These are phyloP conservation scores for Prionailurus viverrinus DNA, from an alignment of 2,113 vertebrate genomes.

Conservation along the genomic window DNA sequence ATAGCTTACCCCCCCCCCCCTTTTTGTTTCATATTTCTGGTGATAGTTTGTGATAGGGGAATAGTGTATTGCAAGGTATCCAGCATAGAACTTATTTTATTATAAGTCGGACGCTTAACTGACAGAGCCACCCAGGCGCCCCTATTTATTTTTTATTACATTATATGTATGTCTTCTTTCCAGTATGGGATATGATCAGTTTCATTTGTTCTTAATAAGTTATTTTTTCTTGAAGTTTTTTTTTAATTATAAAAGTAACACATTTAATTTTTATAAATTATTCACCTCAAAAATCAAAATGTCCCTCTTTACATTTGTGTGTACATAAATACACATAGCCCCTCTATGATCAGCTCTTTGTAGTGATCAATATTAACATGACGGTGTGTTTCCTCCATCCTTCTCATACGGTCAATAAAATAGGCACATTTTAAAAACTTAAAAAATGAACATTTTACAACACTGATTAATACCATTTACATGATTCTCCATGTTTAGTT, in stretches of 20 bases:
- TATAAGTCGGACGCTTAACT: neutral
- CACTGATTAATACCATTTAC: neutral
- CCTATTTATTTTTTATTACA: neutral
- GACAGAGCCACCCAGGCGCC: too few species aligned
- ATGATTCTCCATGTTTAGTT: neutral
- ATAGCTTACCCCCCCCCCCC: neutral
- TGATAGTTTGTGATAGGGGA: conserved; percentile 8
- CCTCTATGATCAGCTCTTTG: neutral
- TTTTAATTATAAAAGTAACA: conserved; percentile 10
- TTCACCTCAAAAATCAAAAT: neutral
- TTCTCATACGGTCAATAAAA: conserved; percentile 13
- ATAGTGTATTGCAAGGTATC: neutral
- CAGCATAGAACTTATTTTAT: neutral
- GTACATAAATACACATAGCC: neutral
- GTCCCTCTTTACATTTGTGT: neutral
- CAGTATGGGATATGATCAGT: neutral
- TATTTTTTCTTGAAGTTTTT: conserved; percentile 6
- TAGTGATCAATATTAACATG: neutral
- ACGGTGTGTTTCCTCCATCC: neutral
- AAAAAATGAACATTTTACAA: neutral
- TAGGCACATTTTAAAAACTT: neutral
- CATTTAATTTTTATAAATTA: neutral
- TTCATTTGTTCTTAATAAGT: conserved; percentile 45
- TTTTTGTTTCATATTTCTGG: neutral
- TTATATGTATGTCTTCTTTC: conserved; percentile 37